Percentiles rank a stretch among this genome's conserved stretches.
Evolutionary conservation across 23 tunicate genomes (phyloP).

Genomic region (Halocynthia aurantium): DNA sequence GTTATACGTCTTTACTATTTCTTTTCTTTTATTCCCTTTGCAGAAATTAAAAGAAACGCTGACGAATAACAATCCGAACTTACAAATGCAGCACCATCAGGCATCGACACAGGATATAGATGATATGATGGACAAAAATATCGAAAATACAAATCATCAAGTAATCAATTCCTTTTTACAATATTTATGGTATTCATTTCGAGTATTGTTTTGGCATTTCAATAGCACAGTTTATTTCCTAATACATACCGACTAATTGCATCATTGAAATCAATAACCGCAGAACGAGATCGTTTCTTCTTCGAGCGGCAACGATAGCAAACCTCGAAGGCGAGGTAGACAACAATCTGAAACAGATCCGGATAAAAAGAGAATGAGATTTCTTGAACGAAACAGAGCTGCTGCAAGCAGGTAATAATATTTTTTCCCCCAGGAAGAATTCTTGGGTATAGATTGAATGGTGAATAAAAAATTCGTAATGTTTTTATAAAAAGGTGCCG

Average conservation of each 20-base stretch:
- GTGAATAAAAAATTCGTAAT: neutral
- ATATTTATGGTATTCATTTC: too few species aligned
- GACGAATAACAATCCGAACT: constrained; percentile 63
- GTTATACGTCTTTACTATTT: neutral
- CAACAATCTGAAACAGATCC: constrained; percentile 77
- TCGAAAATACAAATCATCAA: too few species aligned
- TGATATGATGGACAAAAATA: too few species aligned
- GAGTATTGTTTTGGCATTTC: too few species aligned
- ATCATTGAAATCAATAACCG: neutral
- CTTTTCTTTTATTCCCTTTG: constrained; percentile 1
- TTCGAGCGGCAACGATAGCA: constrained; percentile 7
- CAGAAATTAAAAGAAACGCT: constrained; percentile 89
- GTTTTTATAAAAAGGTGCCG: constrained; percentile 49
- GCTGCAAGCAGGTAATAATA: constrained; percentile 79
- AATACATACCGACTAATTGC: too few species aligned
- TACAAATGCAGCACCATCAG: constrained; percentile 15
- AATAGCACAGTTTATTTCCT: too few species aligned
- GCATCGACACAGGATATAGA: too few species aligned
- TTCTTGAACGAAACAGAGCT: constrained; percentile 86
- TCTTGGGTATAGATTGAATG: neutral
- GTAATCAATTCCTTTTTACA: too few species aligned
- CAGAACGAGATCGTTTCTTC: constrained; percentile 27
- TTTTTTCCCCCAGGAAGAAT: neutral
- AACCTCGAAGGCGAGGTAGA: constrained; percentile 42
- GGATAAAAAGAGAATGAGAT: constrained; percentile 73